Evolutionary conservation across 2,113 vertebrate species (phyloP).

Genomic region (Corythornis madagascariensis): DNA sequence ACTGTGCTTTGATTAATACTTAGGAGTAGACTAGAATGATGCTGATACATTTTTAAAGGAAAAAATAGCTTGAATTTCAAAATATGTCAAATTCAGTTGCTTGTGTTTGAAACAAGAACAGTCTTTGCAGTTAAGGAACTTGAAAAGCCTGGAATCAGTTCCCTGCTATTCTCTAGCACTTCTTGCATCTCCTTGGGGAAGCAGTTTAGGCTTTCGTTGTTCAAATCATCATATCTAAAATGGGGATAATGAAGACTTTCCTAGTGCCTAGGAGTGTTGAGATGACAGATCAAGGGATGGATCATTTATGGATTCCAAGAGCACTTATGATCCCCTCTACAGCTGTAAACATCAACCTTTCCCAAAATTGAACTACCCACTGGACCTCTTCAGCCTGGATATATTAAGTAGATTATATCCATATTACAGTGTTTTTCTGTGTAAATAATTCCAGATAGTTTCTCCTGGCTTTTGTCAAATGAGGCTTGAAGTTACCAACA

Average conservation of each 20-base stretch:
- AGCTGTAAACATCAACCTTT: not conserved
- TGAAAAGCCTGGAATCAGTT: slow-evolving; percentile 30
- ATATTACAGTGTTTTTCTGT: not conserved
- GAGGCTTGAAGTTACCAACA: not conserved
- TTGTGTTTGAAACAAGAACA: slow-evolving; percentile 13
- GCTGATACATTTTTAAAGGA: slow-evolving; percentile 5
- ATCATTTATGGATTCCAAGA: slow-evolving; percentile 17
- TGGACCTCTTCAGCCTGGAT: not conserved
- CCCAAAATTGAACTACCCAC: not conserved
- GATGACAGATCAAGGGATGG: slow-evolving; percentile 37
- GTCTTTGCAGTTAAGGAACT: not conserved
- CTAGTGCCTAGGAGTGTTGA: not conserved
- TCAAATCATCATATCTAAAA: slow-evolving; percentile 46
- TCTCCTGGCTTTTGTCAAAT: not conserved
- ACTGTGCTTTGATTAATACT: not conserved
- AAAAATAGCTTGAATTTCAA: slow-evolving; percentile 11
- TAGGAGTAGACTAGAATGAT: not conserved
- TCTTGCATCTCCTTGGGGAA: slow-evolving; percentile 56
- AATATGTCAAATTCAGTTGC: slow-evolving; percentile 23
- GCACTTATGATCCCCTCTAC: not conserved
- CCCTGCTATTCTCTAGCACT: slow-evolving; percentile 5
- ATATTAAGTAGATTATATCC: not conserved
- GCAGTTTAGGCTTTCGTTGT: slow-evolving; percentile 43
- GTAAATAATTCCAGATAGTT: not conserved
- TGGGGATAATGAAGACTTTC: slow-evolving; percentile 27